phyloP scores from a whole-genome alignment of 2,888 invertebrate species.

The Apotomis capreana region DNA sequence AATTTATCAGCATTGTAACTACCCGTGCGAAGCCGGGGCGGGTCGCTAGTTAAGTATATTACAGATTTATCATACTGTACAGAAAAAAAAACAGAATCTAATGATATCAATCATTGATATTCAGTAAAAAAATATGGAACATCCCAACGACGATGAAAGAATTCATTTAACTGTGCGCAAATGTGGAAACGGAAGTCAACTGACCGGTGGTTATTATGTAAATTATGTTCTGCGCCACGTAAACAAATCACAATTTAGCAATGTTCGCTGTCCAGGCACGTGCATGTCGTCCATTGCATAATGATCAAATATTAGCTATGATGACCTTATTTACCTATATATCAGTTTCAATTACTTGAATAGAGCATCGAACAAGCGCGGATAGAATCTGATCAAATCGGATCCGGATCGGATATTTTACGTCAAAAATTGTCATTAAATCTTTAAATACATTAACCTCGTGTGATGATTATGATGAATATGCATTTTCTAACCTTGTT shows the following conservation, averaged over 20 bases:
- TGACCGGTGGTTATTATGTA: not conserved
- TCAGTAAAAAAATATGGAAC: not conserved
- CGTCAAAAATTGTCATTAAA: too few species aligned
- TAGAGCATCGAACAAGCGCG: slow-evolving; percentile 30
- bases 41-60: too few species aligned
- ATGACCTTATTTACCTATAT: slow-evolving; percentile 16
- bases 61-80: too few species aligned
- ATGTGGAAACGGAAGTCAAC: slow-evolving; percentile 15
- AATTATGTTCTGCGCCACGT: not conserved
- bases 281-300: not conserved
- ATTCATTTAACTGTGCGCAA: not conserved
- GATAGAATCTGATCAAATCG: not conserved
- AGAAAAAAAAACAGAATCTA: too few species aligned
- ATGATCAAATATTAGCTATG: slow-evolving; percentile 20
- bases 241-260: slow-evolving; percentile 24
- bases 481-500: too few species aligned
- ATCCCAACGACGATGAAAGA: not conserved
- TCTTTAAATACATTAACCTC: too few species aligned
- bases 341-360: slow-evolving; percentile 8
- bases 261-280: not conserved
- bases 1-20: too few species aligned
- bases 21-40: too few species aligned
- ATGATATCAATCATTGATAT: too few species aligned
- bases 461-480: too few species aligned
- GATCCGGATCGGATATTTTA: too few species aligned